Percentiles rank a stretch among this genome's conserved stretches.
Evolutionary conservation across 2,888 invertebrate species (phyloP).

Genomic region (Limnephilus lunatus): DNA sequence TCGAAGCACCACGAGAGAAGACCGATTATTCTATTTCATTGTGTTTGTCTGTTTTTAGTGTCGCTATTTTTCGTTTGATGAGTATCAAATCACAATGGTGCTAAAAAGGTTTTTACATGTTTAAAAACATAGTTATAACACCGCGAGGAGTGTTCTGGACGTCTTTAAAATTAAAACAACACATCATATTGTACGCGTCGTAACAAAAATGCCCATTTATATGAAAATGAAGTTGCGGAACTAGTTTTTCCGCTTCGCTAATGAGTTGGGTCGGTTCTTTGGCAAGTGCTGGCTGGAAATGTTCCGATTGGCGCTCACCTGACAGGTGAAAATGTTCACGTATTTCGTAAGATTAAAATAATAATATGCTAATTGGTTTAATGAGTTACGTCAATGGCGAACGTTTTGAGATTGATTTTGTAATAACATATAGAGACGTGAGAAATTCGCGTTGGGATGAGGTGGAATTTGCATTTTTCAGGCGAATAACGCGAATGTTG

Average conservation of each 20-base stretch:
- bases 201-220: background rate
- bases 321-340: background rate
- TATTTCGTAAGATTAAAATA: background rate
- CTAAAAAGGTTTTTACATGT: background rate
- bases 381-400: background rate
- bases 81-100: no score
- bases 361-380: background rate
- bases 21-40: no score
- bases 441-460: background rate
- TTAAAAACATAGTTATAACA: background rate
- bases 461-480: no score
- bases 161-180: background rate
- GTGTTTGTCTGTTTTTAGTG: no score
- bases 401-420: background rate
- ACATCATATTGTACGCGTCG: background rate
- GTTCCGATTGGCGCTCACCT: background rate
- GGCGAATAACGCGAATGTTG: no score
- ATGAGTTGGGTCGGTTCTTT: background rate
- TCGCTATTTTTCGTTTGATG: no score
- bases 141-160: background rate
- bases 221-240: background rate
- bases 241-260: background rate
- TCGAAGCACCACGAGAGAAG: no score
- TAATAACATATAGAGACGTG: background rate
- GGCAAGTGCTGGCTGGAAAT: background rate